Conservation (phyloP, 2,113 vertebrate genomes). For the Bubo scandiacus region DNA sequence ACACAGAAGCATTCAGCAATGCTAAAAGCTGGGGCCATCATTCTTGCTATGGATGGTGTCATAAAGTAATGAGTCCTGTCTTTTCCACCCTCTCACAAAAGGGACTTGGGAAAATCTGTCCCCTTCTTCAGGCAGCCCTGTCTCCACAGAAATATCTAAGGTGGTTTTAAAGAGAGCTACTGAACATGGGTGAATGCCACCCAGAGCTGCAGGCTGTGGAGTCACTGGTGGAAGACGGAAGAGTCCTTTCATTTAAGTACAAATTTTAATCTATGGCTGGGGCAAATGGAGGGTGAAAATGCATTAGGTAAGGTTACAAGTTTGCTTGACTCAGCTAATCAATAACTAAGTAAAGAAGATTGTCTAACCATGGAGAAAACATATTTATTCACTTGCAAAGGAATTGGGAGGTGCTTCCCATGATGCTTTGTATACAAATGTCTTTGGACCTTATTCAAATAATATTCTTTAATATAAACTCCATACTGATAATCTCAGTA, state of each 20-base stretch:
- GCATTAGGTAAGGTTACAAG: conserved; percentile 46
- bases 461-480: background rate
- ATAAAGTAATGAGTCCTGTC: background rate
- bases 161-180: background rate
- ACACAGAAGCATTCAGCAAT: background rate
- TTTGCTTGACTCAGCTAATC: conserved; percentile 51
- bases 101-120: background rate
- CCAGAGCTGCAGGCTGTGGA: background rate
- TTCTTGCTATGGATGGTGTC: background rate
- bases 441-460: background rate
- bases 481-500: background rate
- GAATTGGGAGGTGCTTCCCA: background rate
- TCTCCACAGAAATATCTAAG: background rate
- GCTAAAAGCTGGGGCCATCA: background rate
- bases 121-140: background rate
- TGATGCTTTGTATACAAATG: background rate
- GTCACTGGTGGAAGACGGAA: background rate
- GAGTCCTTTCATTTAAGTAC: background rate
- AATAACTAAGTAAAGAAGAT: conserved; percentile 49
- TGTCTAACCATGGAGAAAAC: conserved; percentile 30
- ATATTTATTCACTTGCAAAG: conserved; percentile 19
- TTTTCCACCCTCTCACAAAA: background rate
- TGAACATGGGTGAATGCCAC: background rate
- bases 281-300: conserved; percentile 41
- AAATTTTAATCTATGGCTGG: conserved; percentile 5